A percentile compares a stretch with the other conserved stretches of the same genome.
These are phyloP conservation scores for Parapsyche elsis DNA, from an alignment of 1,140 invertebrate species.

Conservation along the genomic window DNA sequence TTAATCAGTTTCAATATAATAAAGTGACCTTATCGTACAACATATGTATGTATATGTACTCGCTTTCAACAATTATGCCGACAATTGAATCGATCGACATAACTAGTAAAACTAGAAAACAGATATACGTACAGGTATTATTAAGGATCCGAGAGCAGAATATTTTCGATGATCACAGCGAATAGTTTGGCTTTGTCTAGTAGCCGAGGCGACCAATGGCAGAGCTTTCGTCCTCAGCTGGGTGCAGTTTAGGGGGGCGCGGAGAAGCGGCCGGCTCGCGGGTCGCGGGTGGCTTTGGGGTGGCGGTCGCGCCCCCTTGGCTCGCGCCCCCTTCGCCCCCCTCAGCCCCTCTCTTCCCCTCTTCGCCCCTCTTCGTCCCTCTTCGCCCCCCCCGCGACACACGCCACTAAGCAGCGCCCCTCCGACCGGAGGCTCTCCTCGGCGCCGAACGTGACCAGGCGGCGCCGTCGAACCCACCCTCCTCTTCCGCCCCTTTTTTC, in stretches of 20 bases:
- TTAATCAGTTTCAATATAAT: too few relatives aligned
- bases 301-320: neutral
- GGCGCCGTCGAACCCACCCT: neutral
- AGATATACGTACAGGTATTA: too few relatives aligned
- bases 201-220: neutral
- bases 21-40: too few relatives aligned
- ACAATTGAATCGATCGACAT: too few relatives aligned
- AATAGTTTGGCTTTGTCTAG: conserved; percentile 3
- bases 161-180: neutral
- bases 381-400: conserved; percentile 16
- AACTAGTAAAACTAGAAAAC: too few relatives aligned
- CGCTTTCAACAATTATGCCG: too few relatives aligned
- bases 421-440: neutral
- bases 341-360: neutral
- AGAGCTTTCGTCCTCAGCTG: neutral
- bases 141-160: too few relatives aligned
- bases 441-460: conserved; percentile 23
- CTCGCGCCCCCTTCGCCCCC: conserved; percentile 21
- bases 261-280: conserved; percentile 25
- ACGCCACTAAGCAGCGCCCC: conserved; percentile 29
- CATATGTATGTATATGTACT: too few relatives aligned
- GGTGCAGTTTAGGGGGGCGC: conserved; percentile 32
- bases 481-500: neutral
- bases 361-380: neutral
- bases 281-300: conserved; percentile 24